Evolutionary conservation across 1,140 invertebrate genomes (phyloP).

Genomic region (Tetragnatha versicolor): DNA sequence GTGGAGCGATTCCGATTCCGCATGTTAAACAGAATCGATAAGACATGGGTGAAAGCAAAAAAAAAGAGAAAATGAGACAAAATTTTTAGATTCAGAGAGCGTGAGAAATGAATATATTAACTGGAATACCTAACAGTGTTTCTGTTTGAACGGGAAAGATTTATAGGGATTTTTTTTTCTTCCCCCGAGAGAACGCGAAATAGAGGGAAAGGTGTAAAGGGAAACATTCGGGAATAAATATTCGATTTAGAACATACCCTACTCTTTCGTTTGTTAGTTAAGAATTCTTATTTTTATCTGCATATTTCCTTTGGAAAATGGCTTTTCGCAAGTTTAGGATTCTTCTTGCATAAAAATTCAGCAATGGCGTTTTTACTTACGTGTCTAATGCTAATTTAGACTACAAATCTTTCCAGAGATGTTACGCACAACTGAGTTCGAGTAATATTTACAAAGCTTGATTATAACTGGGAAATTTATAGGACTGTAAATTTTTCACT

Average conservation of each 20-base stretch:
- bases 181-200: background rate
- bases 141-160: background rate
- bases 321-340: no score
- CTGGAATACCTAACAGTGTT: background rate
- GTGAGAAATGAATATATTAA: constrained; percentile 39
- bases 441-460: no score
- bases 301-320: no score
- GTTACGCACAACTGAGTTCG: no score
- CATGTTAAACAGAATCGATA: constrained; percentile 6
- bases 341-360: no score
- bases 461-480: no score
- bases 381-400: no score
- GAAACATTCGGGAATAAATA: background rate
- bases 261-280: no score
- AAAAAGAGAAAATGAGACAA: background rate
- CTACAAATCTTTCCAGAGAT: no score
- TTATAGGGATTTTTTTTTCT: background rate
- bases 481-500: no score
- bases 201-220: background rate
- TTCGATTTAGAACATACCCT: constrained; percentile 3
- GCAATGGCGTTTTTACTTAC: no score
- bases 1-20: constrained; percentile 16
- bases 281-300: no score
- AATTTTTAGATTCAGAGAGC: background rate
- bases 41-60: background rate